Evolutionary conservation across 2,113 vertebrate species (phyloP).

Genomic region (Epinephelus cyanopodus): DNA sequence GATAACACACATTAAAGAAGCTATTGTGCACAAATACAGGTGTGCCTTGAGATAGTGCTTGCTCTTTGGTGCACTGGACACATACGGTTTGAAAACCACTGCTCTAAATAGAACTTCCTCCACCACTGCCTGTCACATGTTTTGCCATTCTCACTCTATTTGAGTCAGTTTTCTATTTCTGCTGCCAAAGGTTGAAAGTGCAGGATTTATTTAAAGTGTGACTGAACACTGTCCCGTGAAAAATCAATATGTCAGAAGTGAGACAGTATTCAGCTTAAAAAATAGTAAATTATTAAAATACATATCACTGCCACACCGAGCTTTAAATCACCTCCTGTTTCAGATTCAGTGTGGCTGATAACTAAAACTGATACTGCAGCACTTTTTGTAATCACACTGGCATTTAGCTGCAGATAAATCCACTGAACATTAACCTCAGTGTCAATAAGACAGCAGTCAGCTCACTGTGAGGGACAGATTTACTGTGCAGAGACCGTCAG

Average conservation of each 20-base stretch:
- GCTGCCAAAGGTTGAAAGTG: neutral
- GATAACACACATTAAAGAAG: too few species aligned
- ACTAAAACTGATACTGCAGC: neutral
- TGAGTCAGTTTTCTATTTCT: neutral
- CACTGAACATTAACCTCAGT: conserved; percentile 45
- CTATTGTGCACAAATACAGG: too few species aligned
- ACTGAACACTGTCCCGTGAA: neutral
- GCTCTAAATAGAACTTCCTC: neutral
- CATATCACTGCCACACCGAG: neutral
- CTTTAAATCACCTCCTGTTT: neutral
- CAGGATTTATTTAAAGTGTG: neutral
- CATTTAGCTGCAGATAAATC: conserved; percentile 12
- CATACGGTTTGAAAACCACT: too few species aligned
- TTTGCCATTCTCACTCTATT: neutral
- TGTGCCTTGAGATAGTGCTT: too few species aligned
- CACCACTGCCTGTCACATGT: neutral
- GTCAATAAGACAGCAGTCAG: conserved; percentile 44
- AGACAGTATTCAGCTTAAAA: neutral
- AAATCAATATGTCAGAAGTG: neutral
- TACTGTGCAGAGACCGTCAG: neutral
- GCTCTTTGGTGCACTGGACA: too few species aligned
- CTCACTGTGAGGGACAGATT: neutral
- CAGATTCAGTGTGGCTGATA: neutral
- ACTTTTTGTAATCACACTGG: neutral
- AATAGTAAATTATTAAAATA: too few species aligned